A percentile compares a stretch with the other conserved stretches of the same genome.
phyloP scores from a whole-genome alignment of 2,113 vertebrate species.

The Pantherophis guttatus region DNA sequence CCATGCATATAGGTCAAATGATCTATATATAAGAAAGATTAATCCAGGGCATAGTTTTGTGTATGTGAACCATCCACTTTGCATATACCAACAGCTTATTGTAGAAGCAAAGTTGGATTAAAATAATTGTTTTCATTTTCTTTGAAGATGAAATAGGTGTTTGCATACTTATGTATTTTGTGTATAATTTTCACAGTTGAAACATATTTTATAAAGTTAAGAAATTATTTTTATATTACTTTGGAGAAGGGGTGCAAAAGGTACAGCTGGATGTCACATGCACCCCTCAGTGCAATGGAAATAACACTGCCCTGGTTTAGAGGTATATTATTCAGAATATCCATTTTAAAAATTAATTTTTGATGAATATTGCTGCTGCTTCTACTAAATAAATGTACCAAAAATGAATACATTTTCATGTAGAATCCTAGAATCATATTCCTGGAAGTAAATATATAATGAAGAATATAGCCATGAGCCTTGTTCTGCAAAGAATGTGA shows the following conservation, averaged over 20 bases:
- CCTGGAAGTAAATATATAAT: conserved; percentile 59
- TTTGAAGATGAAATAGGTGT: not conserved
- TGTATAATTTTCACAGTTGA: conserved; percentile 24
- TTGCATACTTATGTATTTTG: not conserved
- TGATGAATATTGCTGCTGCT: conserved; percentile 72
- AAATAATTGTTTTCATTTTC: not conserved
- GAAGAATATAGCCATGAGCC: conserved; percentile 60
- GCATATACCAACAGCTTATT: not conserved
- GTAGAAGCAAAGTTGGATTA: not conserved
- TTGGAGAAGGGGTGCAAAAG: not conserved
- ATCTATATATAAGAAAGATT: not conserved
- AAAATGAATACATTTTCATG: conserved; percentile 66
- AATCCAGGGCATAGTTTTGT: not conserved
- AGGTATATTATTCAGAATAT: conserved; percentile 29
- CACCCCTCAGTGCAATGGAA: not conserved
- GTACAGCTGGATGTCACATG: not conserved
- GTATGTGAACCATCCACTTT: not conserved
- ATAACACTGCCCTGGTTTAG: not conserved
- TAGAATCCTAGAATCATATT: conserved; percentile 22
- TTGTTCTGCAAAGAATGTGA: rapidly evolving
- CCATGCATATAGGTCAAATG: not conserved
- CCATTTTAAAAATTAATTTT: conserved; percentile 56
- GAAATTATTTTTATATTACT: conserved; percentile 43
- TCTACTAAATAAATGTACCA: conserved; percentile 71
- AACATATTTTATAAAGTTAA: conserved; percentile 29